Base-by-base conservation (phyloP, 2,113 vertebrate genomes). In the Limanda limanda region DNA sequence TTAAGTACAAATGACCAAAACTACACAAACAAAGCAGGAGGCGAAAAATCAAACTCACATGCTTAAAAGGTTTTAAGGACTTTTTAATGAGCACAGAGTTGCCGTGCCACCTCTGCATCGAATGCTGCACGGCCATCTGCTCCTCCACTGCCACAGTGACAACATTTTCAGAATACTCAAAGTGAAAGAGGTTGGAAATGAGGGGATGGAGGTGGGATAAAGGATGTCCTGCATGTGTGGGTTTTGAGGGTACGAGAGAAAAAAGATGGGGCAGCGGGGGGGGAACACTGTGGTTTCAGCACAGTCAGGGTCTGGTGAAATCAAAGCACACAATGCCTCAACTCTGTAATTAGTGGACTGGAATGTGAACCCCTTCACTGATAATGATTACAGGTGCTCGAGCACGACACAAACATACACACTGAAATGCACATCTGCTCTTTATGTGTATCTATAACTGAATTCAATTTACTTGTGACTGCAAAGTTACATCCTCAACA, bases 301-400 rank as follows among this genome's bases (percentile, higher is more conserved):
- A 60, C 86, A 86, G 85, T 79, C 71, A 83, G 86, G 82, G 76
- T 86, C 69, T 56, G 68, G 73, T 82, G 71, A 87, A 90, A 88
- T 88, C 78, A 86, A 89, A 88, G 82, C 78, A 48, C 55, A 74
- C 62, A 68, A 89, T 70, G 80, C 25, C 71, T 78, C 20, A 54
- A 68, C 84, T 88, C 85, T 92, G 84, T 90, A 88, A 91, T 92
- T 89, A 92, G 71, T 78, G 64, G 12, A 66, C 37, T 68, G 83
- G 87, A 91, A 88, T 87, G 85, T 67, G 74, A 75, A 83, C 48
- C 59, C 81, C 85, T 73, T 84, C 85, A 83, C 78, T 89, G 82
- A 89, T 88, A 88, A 90, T 85, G 78, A 88, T 81, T 84, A 88
- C 78, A 88, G 82, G 82, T 86, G 83, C 80, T 71, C 73, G 40